These are phyloP conservation scores for Lates japonicus DNA, from an alignment of 2,797 vertebrate species.

Conservation along the genomic window DNA sequence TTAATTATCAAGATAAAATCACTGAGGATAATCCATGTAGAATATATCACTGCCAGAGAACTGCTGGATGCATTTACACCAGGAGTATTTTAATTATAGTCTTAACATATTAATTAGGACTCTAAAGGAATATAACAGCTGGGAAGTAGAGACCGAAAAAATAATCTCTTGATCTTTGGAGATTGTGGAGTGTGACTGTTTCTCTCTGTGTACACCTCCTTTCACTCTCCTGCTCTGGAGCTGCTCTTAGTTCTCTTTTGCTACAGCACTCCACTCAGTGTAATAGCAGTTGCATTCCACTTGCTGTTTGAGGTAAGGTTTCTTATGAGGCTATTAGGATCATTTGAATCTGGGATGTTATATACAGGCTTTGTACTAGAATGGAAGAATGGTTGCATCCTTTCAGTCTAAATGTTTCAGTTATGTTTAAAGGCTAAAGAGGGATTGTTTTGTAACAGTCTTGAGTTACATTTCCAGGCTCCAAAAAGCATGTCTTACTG, in stretches of 20 bases:
- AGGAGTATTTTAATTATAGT: slow-evolving; percentile 86
- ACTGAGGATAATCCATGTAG: slow-evolving; percentile 88
- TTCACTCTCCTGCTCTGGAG: slow-evolving; percentile 15
- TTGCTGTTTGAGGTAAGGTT: background rate
- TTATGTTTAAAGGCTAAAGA: slow-evolving; percentile 42
- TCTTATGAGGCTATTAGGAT: background rate
- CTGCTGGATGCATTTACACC: slow-evolving; percentile 88
- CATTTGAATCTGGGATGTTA: background rate
- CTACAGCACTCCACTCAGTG: background rate
- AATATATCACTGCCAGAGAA: slow-evolving; percentile 90
- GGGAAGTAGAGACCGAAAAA: slow-evolving; percentile 39
- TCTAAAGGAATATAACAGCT: slow-evolving; percentile 48
- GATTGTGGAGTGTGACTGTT: slow-evolving; percentile 13
- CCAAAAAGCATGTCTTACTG: slow-evolving; percentile 70
- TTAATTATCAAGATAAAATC: slow-evolving; percentile 90
- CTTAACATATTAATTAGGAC: slow-evolving; percentile 81
- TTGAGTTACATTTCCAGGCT: slow-evolving; percentile 54
- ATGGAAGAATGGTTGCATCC: background rate
- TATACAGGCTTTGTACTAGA: background rate
- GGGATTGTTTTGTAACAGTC: slow-evolving; percentile 53
- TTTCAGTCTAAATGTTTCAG: background rate
- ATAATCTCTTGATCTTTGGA: slow-evolving; percentile 33
- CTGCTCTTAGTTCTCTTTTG: background rate
- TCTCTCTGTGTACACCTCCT: background rate
- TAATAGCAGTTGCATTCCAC: too few relatives aligned